Percentiles rank a stretch among this genome's conserved stretches.
Evolutionary conservation across 2,888 invertebrate genomes (phyloP).

Genomic region (Drosophila prolongata): DNA sequence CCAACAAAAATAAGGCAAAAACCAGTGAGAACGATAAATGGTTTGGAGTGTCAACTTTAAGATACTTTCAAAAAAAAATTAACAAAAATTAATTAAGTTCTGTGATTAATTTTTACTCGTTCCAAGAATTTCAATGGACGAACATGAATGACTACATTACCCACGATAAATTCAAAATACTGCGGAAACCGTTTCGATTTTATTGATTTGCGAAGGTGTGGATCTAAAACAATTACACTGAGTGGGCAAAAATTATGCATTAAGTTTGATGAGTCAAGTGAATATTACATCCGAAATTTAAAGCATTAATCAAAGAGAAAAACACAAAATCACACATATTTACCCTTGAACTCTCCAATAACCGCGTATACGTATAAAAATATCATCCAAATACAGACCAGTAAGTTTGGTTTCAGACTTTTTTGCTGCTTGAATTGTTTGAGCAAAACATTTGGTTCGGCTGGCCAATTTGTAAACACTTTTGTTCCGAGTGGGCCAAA

Average conservation of each 20-base stretch:
- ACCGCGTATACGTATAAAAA: slow-evolving; percentile 5
- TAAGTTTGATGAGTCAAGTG: not conserved
- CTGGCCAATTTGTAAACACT: slow-evolving; percentile 70
- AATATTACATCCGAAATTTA: slow-evolving; percentile 37
- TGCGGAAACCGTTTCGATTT: slow-evolving; percentile 12
- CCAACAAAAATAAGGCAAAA: slow-evolving; percentile 12
- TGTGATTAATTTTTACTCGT: slow-evolving; percentile 6
- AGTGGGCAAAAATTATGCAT: slow-evolving; percentile 6
- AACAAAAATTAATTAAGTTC: not conserved
- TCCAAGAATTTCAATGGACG: not conserved
- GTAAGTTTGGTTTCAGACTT: slow-evolving; percentile 28
- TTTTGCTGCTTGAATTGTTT: slow-evolving; percentile 51
- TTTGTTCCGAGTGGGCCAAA: slow-evolving; percentile 37
- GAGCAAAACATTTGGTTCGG: slow-evolving; percentile 46
- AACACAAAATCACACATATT: not conserved
- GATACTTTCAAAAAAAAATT: slow-evolving; percentile 6
- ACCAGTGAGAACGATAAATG: slow-evolving; percentile 1
- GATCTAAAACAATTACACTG: not conserved
- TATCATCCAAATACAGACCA: slow-evolving; percentile 15
- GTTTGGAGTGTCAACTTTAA: not conserved
- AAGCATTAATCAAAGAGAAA: not conserved
- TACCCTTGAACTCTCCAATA: slow-evolving; percentile 26
- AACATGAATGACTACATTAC: not conserved
- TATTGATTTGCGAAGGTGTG: slow-evolving; percentile 1
- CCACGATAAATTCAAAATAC: not conserved